Evolutionary conservation across 2,113 vertebrate genomes (phyloP).

Genomic region (Steatornis caripensis): DNA sequence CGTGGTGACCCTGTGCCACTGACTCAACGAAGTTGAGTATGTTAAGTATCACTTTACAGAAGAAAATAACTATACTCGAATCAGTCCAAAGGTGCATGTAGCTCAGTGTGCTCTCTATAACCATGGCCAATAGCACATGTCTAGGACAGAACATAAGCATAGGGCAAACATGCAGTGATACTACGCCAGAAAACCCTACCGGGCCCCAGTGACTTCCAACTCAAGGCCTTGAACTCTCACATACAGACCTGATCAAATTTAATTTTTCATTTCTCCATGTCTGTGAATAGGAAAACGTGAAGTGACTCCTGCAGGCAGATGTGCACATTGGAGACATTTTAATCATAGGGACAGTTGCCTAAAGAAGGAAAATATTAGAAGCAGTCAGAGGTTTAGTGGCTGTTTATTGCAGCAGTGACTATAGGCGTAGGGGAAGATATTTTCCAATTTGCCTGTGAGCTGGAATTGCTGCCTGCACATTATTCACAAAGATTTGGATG

Average conservation of each 20-base stretch:
- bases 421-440: not conserved
- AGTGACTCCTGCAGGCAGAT: constrained; percentile 11
- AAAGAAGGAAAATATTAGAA: not conserved
- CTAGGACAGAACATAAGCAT: not conserved
- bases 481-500: not conserved
- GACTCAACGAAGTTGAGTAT: not conserved
- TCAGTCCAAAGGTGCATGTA: not conserved
- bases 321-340: not conserved
- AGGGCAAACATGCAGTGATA: not conserved
- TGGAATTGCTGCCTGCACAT: not conserved
- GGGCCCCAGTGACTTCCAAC: not conserved
- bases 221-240: not conserved
- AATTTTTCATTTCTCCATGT: not conserved
- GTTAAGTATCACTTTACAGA: not conserved
- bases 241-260: not conserved
- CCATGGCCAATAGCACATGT: not conserved
- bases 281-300: not conserved
- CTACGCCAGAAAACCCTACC: not conserved
- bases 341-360: not conserved
- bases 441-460: not conserved
- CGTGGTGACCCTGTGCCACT: not conserved
- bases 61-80: not conserved
- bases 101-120: not conserved
- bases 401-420: not conserved
- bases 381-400: constrained; percentile 18